Conservation (phyloP, 2,113 vertebrate species). For the Penelope pileata region DNA sequence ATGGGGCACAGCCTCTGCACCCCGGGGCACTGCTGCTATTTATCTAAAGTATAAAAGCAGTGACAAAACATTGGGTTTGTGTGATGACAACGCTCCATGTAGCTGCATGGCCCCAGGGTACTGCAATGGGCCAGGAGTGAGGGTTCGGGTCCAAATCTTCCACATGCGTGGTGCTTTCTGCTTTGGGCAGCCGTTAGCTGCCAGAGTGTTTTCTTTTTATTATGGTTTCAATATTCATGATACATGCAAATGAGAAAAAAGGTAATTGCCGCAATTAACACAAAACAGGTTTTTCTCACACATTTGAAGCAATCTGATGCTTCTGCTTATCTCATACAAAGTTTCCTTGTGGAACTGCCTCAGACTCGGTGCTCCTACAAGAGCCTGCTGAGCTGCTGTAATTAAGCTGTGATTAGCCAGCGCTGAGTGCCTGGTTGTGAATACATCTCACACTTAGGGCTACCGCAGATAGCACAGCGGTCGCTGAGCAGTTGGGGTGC, state of each 20-base stretch:
- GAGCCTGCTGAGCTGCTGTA: conserved; percentile 76
- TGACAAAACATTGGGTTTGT: not conserved
- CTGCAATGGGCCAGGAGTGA: not conserved
- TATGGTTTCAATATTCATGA: conserved; percentile 47
- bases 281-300: conserved; percentile 63
- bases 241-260: conserved; percentile 18
- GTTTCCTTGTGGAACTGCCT: conserved; percentile 74
- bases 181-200: conserved; percentile 1
- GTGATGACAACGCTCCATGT: not conserved
- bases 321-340: conserved; percentile 79
- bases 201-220: not conserved
- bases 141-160: not conserved
- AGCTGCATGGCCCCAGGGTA: not conserved
- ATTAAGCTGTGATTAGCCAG: conserved; percentile 82
- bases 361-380: conserved; percentile 45
- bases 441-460: conserved; percentile 43
- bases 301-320: conserved; percentile 75
- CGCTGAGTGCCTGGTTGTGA: conserved; percentile 65
- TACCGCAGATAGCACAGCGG: not conserved
- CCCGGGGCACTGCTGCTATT: too few relatives aligned
- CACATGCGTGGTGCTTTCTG: not conserved
- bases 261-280: conserved; percentile 66
- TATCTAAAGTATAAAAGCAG: too few relatives aligned
- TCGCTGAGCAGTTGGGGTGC: not conserved
- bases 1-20: too few relatives aligned